Conservation (phyloP, 2,797 vertebrate genomes). For the Menidia menidia region DNA sequence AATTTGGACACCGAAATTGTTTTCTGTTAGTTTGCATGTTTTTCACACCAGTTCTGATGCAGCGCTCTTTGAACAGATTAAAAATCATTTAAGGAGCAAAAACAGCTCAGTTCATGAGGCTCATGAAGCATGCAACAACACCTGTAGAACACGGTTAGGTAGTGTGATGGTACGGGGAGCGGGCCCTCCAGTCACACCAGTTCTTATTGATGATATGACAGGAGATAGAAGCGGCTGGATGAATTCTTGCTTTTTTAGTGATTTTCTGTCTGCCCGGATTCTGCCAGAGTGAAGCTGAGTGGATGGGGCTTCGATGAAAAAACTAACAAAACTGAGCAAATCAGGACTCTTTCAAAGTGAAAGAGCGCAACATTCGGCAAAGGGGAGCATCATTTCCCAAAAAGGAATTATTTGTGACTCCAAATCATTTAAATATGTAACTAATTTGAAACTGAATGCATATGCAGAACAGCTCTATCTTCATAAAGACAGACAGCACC, state of each 20-base stretch:
- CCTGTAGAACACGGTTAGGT: background rate
- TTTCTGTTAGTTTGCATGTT: too few relatives aligned
- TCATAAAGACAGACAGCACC: too few relatives aligned
- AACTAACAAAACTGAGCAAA: background rate
- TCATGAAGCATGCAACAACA: background rate
- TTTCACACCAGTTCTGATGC: background rate
- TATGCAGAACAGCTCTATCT: too few relatives aligned
- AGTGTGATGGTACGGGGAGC: background rate
- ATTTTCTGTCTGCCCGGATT: background rate
- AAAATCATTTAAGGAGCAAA: background rate
- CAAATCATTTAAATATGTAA: too few relatives aligned
- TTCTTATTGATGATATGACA: conserved; percentile 4
- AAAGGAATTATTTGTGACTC: too few relatives aligned
- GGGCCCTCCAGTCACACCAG: background rate
- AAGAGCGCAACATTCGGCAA: background rate
- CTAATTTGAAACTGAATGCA: too few relatives aligned
- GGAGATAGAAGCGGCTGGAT: background rate
- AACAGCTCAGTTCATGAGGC: background rate
- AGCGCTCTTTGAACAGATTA: background rate
- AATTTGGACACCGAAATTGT: too few relatives aligned
- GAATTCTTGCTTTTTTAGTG: background rate
- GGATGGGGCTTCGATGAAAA: background rate
- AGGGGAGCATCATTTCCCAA: background rate
- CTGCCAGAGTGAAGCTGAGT: background rate
- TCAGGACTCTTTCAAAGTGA: background rate